phyloP scores from a whole-genome alignment of 2,888 invertebrate genomes.

The Cerastoderma edule region DNA sequence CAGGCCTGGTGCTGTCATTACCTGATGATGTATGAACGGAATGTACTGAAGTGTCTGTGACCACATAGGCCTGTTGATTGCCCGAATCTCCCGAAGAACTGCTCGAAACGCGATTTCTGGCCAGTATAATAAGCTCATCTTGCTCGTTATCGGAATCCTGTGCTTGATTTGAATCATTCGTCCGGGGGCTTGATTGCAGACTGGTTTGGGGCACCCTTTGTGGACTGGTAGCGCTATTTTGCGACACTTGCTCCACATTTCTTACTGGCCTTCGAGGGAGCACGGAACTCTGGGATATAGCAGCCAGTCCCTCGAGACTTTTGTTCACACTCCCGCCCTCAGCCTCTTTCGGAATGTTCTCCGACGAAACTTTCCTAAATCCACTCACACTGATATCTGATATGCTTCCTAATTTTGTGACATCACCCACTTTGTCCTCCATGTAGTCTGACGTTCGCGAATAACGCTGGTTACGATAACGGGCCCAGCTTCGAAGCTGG shows the following conservation, averaged over 20 bases:
- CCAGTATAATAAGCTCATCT: not conserved
- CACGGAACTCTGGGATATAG: slow-evolving; percentile 55
- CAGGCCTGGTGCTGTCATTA: slow-evolving; percentile 38
- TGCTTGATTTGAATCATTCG: slow-evolving; percentile 13
- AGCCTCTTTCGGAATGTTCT: slow-evolving; percentile 47
- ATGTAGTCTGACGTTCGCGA: slow-evolving; percentile 55
- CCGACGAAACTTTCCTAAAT: slow-evolving; percentile 54
- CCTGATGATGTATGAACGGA: slow-evolving; percentile 47
- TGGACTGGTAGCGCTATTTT: too few relatives aligned
- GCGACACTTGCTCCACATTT: not conserved
- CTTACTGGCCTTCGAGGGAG: slow-evolving; percentile 22
- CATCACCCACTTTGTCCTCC: slow-evolving; percentile 61
- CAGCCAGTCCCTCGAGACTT: slow-evolving; percentile 32
- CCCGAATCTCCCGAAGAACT: slow-evolving; percentile 8
- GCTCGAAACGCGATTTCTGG: not conserved
- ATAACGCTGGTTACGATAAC: slow-evolving; percentile 56
- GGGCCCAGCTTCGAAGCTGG: slow-evolving; percentile 59
- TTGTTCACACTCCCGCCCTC: slow-evolving; percentile 20
- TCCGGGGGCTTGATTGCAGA: slow-evolving; percentile 22
- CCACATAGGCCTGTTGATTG: not conserved
- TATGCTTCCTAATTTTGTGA: slow-evolving; percentile 60
- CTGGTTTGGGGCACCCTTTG: not conserved
- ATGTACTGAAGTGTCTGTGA: slow-evolving; percentile 39
- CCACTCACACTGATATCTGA: slow-evolving; percentile 62
- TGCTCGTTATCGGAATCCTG: slow-evolving; percentile 2